A percentile compares a stretch with the other conserved stretches of the same genome.
phyloP scores from a whole-genome alignment of 2,113 vertebrate genomes.

The Phocoena phocoena region DNA sequence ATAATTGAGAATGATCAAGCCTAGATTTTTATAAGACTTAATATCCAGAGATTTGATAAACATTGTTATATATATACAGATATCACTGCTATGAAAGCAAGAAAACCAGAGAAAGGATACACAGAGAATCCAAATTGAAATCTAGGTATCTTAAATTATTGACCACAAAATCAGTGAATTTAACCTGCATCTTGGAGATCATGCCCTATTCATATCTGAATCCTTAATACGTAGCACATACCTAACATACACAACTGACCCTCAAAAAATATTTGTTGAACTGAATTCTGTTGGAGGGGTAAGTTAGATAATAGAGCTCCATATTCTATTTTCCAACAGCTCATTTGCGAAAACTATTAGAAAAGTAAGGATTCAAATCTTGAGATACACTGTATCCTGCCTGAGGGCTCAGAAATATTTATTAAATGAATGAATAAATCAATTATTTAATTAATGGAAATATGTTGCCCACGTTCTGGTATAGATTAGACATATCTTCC shows the following conservation, averaged over 20 bases:
- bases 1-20: background rate
- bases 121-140: background rate
- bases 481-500: background rate
- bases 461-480: background rate
- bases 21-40: background rate
- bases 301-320: background rate
- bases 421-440: background rate
- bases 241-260: background rate
- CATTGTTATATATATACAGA: background rate
- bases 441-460: background rate
- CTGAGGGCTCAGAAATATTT: background rate
- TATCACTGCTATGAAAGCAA: background rate
- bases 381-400: background rate
- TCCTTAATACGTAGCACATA: background rate
- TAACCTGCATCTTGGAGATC: background rate
- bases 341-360: background rate
- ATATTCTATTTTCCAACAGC: background rate
- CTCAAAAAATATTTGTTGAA: background rate
- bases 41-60: background rate
- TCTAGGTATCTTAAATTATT: background rate
- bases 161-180: background rate
- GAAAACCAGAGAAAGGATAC: background rate
- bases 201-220: background rate
- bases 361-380: background rate
- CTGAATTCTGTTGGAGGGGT: background rate